These are phyloP conservation scores for Thaumatotibia leucotreta DNA, from an alignment of 1,140 invertebrate genomes.

Conservation along the genomic window DNA sequence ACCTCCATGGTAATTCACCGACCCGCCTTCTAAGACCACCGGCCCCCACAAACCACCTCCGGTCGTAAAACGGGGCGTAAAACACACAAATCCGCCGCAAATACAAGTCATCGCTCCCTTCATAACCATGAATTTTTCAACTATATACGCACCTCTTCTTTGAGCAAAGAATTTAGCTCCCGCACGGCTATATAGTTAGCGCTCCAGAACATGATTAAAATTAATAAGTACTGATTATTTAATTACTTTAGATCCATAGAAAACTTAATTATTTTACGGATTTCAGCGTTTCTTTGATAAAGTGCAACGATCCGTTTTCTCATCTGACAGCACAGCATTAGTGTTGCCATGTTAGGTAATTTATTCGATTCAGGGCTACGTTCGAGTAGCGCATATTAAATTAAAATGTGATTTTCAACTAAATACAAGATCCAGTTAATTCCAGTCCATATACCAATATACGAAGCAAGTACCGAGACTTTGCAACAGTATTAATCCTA, in stretches of 20 bases:
- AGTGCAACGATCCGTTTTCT: slow-evolving; percentile 67
- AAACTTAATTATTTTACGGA: slow-evolving; percentile 48
- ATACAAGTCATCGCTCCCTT: slow-evolving; percentile 26
- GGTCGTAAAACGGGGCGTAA: not conserved
- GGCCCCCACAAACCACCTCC: not conserved
- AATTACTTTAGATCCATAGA: slow-evolving; percentile 65
- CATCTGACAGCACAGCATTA: slow-evolving; percentile 38
- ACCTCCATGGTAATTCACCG: not conserved
- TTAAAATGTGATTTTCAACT: not conserved
- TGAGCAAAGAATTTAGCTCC: slow-evolving; percentile 63
- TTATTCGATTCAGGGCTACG: not conserved
- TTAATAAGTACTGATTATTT: slow-evolving; percentile 57
- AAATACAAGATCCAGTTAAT: not conserved
- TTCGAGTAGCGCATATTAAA: not conserved
- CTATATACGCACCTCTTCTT: slow-evolving; percentile 66
- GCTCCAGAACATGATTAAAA: slow-evolving; percentile 71
- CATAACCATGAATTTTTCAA: slow-evolving; percentile 66
- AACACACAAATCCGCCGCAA: slow-evolving; percentile 17
- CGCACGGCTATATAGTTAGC: slow-evolving; percentile 59
- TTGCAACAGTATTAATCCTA: too few relatives aligned
- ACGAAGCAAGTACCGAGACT: too few relatives aligned
- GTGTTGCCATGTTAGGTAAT: slow-evolving; percentile 24
- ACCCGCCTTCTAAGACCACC: not conserved
- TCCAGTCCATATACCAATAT: too few relatives aligned
- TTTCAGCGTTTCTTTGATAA: slow-evolving; percentile 49